Evolutionary conservation across 2,797 vertebrate genomes (phyloP).

Genomic region (Galago senegalensis): DNA sequence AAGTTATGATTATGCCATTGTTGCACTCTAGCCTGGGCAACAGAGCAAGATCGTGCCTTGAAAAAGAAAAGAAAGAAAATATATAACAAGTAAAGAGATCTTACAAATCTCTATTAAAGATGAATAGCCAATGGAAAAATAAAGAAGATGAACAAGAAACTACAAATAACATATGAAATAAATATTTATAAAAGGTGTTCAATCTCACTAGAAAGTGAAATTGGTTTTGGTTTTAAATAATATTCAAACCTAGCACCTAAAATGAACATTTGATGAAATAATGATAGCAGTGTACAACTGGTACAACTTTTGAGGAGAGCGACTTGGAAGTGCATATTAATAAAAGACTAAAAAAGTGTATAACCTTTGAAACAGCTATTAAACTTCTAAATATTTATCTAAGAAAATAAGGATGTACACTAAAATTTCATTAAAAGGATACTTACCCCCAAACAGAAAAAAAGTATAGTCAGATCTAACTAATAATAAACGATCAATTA

Average conservation of each 20-base stretch:
- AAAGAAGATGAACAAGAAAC: not conserved
- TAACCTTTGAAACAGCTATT: not conserved
- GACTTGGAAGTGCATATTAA: not conserved
- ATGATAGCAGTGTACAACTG: not conserved
- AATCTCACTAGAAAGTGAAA: not conserved
- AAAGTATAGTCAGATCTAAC: not conserved
- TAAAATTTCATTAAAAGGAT: not conserved
- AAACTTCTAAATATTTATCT: not conserved
- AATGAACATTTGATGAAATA: slow-evolving; percentile 2
- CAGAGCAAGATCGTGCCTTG: no score
- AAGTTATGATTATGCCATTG: no score
- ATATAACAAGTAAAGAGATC: not conserved
- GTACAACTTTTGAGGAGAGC: not conserved
- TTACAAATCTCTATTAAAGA: not conserved
- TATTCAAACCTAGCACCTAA: slow-evolving; percentile 26
- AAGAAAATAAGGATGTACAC: not conserved
- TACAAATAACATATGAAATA: not conserved
- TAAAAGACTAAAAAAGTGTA: not conserved
- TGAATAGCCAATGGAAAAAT: not conserved
- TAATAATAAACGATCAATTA: not conserved
- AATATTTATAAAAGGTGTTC: not conserved
- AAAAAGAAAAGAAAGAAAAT: not conserved
- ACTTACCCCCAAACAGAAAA: not conserved
- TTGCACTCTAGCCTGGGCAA: no score
- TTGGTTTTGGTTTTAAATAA: not conserved